Evolutionary conservation across 2,113 vertebrate species (phyloP).

Genomic region (Podarcis muralis): DNA sequence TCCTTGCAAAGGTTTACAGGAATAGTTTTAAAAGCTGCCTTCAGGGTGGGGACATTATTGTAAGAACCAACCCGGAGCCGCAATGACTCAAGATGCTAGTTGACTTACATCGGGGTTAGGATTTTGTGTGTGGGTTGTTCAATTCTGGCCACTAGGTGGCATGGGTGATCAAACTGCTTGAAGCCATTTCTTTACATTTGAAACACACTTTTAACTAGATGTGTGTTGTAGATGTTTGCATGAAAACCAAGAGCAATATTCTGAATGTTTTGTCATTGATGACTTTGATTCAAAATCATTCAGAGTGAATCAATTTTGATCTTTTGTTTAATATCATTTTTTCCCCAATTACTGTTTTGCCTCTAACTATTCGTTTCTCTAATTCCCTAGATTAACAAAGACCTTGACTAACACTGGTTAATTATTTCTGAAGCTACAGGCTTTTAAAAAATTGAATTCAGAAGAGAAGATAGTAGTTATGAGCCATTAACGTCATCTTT

Average conservation of each 20-base stretch:
- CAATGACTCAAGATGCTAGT: too few relatives aligned
- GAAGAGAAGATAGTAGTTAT: slow-evolving; percentile 47
- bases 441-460: slow-evolving; percentile 32
- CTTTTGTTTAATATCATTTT: not conserved
- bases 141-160: not conserved
- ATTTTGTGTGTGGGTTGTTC: not conserved
- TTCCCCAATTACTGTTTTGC: not conserved
- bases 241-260: not conserved
- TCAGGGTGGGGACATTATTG: not conserved
- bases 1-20: not conserved
- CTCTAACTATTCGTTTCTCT: slow-evolving; percentile 11
- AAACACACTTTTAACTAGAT: not conserved
- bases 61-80: not conserved
- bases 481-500: slow-evolving; percentile 56
- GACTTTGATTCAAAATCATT: not conserved
- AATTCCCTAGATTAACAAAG: slow-evolving; percentile 24
- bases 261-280: not conserved
- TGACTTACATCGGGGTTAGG: not conserved
- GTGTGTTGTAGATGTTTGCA: not conserved
- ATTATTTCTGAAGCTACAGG: slow-evolving; percentile 23
- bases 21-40: not conserved
- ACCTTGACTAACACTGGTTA: slow-evolving; percentile 28
- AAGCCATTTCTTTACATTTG: not conserved
- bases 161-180: not conserved
- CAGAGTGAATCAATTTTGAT: not conserved